Evolutionary conservation across 2,797 vertebrate species (phyloP), one percentile per base, ranked within the genome.

Genomic region (Chelidonichthys spinosus): DNA sequence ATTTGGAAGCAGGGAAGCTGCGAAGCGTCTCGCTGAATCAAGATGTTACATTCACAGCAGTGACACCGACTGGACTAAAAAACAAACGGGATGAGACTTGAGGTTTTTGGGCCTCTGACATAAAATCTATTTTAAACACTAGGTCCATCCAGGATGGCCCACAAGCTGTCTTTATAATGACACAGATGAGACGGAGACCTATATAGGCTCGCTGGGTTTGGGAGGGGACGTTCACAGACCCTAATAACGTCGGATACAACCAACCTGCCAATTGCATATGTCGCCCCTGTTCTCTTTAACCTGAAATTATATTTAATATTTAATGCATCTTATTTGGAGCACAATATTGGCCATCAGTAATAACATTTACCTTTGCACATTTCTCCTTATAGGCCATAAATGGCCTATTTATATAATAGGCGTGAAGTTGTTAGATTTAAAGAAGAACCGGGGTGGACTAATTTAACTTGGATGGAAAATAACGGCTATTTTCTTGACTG

Each of bases 1-100:
- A 90, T 91, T 90, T 67, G 69, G 83, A 80, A 86, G 84, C 76
- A 80, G 71, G 67, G 75, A 84, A 81, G 82, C 87, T 83, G 76
- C 3, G 60, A 77, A 87, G 79, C 61, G 11, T 85, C 87, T 91
- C 56, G 37, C 85, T 77, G 77, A 85, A 92, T 88, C 81, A 88
- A 89, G 86, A 88, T 76, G 79, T 83, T 85, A 91, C 87, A 92
- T 89, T 92, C 90, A 89, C 86, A 83, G 79, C 79, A 82, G 68
- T 70, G 89, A 87, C 79, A 79, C 79, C 62, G 65, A 82, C 81
- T 81, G 61, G 75, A 89, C 82, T 65, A 54, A 59, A 78, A 60
- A 63, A 87, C 81, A 75, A 83, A 79, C 76, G 50, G 62, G 71
- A 83, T 47, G 65, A 86, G 68, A 67, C 25, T 25, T 25, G 25